Conservation (phyloP, 1,140 invertebrate genomes). For the Drosophila repletoides region DNA sequence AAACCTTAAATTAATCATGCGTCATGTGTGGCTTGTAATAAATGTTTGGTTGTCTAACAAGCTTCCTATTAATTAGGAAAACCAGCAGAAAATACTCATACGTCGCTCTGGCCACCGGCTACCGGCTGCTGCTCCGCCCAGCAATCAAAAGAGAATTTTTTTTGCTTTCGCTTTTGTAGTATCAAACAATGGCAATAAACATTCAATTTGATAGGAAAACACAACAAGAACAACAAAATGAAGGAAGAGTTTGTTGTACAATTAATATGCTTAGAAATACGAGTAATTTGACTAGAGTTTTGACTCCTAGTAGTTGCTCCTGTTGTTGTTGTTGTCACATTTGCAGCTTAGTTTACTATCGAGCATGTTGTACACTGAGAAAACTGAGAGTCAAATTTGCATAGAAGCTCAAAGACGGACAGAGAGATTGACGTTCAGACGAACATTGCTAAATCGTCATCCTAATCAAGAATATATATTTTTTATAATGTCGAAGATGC, state of each 20-base stretch:
- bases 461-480: too few species aligned
- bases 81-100: conserved; percentile 22
- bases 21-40: conserved; percentile 10
- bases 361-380: neutral
- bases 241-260: conserved; percentile 39
- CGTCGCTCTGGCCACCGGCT: neutral
- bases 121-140: neutral
- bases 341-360: neutral
- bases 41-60: conserved; percentile 18
- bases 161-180: too few species aligned
- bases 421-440: too few species aligned
- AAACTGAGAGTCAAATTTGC: neutral
- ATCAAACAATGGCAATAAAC: conserved; percentile 17
- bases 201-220: conserved; percentile 46
- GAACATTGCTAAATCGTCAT: too few species aligned
- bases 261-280: conserved; percentile 54
- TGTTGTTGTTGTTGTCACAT: neutral
- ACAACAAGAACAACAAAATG: too few species aligned
- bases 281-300: conserved; percentile 7
- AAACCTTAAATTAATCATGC: conserved; percentile 36
- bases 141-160: conserved; percentile 2
- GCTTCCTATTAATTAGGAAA: conserved; percentile 33
- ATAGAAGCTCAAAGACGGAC: neutral
- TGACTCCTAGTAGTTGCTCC: conserved; percentile 2
- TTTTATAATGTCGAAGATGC: too few species aligned